Base-by-base conservation (phyloP, 2,888 invertebrate genomes). In the Caenorhabditis uteleia region DNA sequence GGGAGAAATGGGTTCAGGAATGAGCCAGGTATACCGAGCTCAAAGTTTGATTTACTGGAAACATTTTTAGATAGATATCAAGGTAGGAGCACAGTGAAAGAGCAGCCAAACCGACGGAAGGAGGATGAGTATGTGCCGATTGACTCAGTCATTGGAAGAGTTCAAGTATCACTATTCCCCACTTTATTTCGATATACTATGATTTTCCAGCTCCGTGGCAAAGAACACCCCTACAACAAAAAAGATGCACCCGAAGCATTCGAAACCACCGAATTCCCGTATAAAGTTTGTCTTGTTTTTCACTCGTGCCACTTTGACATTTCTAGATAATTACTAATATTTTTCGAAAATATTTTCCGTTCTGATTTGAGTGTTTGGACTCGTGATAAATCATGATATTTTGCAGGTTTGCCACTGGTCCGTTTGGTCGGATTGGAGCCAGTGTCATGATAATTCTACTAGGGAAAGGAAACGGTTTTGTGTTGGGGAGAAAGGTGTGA, bases 321-420 rank as follows among this genome's bases (percentile, higher is more conserved):
- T n/a, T n/a, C n/a, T n/a, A n/a, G n/a, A n/a, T n/a, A n/a, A n/a
- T n/a, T n/a, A n/a, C n/a, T n/a, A n/a, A n/a, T n/a, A n/a, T n/a
- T n/a, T n/a, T n/a, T n/a, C n/a, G n/a, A n/a, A n/a, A n/a, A n/a
- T n/a, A n/a, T n/a, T n/a, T n/a, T n/a, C n/a, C n/a, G n/a, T n/a
- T n/a, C n/a, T n/a, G n/a, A n/a, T n/a, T n/a, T n/a, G n/a, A n/a
- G n/a, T n/a, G n/a, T n/a, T n/a, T n/a, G n/a, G n/a, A n/a, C n/a
- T n/a, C n/a, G n/a, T 29, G n/a, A 39, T 39, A 20, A 6, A 39
- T 20, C 6, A 39, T 39, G 6, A 39, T 39, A 20, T 39, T 6
- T 39, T 8, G 7, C 6, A 72, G 75, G 61, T 69, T 10, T 75
- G 73, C 33, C 75, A 69, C 20, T 75, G 74, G 74, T 74, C 72